phyloP scores from a whole-genome alignment of 30 jellyfish, hydroid and myxozoan species.

The Aurelia sp. region DNA sequence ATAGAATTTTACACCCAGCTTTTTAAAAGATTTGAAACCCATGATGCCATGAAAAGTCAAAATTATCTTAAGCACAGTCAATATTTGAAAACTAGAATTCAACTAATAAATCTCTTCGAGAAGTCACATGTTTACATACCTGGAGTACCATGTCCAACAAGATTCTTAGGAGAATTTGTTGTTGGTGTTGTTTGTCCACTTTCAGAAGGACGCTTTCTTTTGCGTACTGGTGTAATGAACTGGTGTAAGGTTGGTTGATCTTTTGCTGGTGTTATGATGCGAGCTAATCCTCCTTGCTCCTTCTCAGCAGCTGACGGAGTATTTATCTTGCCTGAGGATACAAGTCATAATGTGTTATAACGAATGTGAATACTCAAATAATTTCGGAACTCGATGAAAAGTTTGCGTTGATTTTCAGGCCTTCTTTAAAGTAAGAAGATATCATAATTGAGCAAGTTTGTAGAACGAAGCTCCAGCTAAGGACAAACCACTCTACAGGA shows the following conservation, averaged over 20 bases:
- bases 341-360: neutral
- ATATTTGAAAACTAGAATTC: too few relatives aligned
- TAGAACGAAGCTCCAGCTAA: too few relatives aligned
- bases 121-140: slow-evolving; percentile 14
- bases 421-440: too few relatives aligned
- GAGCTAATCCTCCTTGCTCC: neutral
- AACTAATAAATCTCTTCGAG: too few relatives aligned
- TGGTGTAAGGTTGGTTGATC: slow-evolving; percentile 85
- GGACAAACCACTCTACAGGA: too few relatives aligned
- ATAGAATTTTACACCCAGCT: too few relatives aligned
- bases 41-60: too few relatives aligned
- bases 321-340: slow-evolving; percentile 13
- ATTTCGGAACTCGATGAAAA: too few relatives aligned
- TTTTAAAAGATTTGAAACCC: too few relatives aligned
- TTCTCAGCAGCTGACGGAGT: slow-evolving; percentile 6
- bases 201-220: slow-evolving; percentile 65
- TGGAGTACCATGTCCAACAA: slow-evolving; percentile 8
- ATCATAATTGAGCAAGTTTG: too few relatives aligned
- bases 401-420: too few relatives aligned
- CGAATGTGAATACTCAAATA: neutral
- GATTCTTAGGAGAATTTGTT: neutral
- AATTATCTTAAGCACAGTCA: too few relatives aligned
- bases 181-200: slow-evolving; percentile 9
- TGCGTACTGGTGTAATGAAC: slow-evolving; percentile 85
- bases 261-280: slow-evolving; percentile 35